These are phyloP conservation scores for Corvus cornix DNA, from an alignment of 2,113 vertebrate species.

Conservation along the genomic window DNA sequence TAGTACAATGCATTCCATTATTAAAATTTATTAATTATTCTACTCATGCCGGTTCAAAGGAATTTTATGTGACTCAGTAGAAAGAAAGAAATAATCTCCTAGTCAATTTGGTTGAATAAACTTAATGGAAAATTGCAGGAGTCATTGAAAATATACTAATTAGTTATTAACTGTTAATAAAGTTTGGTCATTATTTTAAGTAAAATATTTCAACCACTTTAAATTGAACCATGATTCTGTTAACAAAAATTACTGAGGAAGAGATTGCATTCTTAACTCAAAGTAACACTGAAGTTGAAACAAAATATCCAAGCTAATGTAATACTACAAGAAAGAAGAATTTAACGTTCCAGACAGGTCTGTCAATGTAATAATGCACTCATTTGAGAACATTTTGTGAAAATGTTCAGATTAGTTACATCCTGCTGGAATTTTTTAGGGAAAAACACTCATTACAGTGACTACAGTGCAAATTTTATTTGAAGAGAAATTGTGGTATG, in stretches of 20 bases:
- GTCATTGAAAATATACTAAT: neutral
- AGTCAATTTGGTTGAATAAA: neutral
- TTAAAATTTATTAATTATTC: slow-evolving; percentile 40
- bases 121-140: neutral
- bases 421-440: neutral
- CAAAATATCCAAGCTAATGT: neutral
- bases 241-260: neutral
- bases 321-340: neutral
- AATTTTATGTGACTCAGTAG: neutral
- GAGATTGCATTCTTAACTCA: neutral
- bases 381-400: neutral
- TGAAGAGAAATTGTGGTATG: neutral
- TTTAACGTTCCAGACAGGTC: neutral
- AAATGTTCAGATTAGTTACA: neutral
- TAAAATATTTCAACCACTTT: neutral
- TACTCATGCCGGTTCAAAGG: neutral
- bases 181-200: neutral
- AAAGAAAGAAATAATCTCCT: neutral
- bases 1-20: neutral
- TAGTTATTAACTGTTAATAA: neutral
- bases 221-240: neutral
- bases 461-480: neutral
- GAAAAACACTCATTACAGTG: neutral
- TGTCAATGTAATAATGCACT: neutral
- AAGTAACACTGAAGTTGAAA: neutral